Percentiles rank a stretch among this genome's conserved stretches.
phyloP scores from a whole-genome alignment of 2,888 invertebrate genomes.

The Lithophane leautieri region DNA sequence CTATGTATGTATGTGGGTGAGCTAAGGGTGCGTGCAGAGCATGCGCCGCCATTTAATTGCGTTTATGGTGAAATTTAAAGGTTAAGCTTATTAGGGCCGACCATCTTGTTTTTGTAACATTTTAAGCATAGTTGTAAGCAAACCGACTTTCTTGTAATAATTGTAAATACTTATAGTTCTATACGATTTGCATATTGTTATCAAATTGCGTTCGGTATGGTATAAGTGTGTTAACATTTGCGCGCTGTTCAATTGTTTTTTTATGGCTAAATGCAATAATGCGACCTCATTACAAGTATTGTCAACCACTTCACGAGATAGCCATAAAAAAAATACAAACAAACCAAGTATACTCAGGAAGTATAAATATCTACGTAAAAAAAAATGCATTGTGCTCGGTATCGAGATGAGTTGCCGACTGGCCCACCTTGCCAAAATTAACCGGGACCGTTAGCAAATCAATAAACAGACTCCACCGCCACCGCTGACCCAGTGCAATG shows the following conservation, averaged over 20 bases:
- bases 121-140: slow-evolving; percentile 72
- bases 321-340: neutral
- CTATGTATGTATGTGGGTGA: slow-evolving; percentile 56
- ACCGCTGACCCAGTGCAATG: slow-evolving; percentile 84
- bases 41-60: slow-evolving; percentile 79
- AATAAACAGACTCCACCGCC: slow-evolving; percentile 84
- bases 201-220: slow-evolving; percentile 44
- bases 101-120: slow-evolving; percentile 74
- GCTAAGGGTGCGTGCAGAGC: slow-evolving; percentile 70
- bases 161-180: slow-evolving; percentile 65
- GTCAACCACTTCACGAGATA: neutral
- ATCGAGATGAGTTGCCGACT: slow-evolving; percentile 35
- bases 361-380: slow-evolving; percentile 14
- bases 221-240: slow-evolving; percentile 28
- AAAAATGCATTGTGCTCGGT: slow-evolving; percentile 40
- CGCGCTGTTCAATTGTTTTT: slow-evolving; percentile 7
- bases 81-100: slow-evolving; percentile 81
- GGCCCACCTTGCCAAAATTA: slow-evolving; percentile 85
- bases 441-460: slow-evolving; percentile 84
- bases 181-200: slow-evolving; percentile 68
- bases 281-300: neutral
- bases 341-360: neutral
- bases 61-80: slow-evolving; percentile 82
- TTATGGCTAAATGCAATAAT: slow-evolving; percentile 9
- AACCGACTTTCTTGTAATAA: slow-evolving; percentile 73